Evolutionary conservation across 2,113 vertebrate species (phyloP), one percentile per base, ranked within the genome.

Genomic region (Saccopteryx leptura): DNA sequence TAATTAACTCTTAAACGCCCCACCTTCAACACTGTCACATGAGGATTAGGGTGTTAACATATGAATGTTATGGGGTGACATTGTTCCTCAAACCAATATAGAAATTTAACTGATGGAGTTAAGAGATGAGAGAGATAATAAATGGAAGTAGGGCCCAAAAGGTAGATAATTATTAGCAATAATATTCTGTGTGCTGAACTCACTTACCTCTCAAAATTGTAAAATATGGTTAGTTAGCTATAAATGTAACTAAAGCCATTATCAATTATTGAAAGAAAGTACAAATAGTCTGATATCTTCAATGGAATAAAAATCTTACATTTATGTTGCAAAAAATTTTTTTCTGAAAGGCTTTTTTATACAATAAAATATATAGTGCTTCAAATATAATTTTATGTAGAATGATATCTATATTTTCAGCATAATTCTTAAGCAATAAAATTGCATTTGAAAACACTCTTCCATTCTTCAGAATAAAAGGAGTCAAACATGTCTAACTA

Each of bases 141-240:
- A 21, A 9, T 56, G 24, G 61, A 61, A 63, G 8, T 63, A 88
- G 9, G 7, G 1, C 26, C 2, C 9, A 63, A 2, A n/a, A 1
- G 56, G 12, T 6, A 31, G 14, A 60, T 68, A 26, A 60, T 14
- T 24, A 9, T 26, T 58, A 66, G 4, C 17, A 71, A 68, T 0
- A 39, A 14, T 71, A 17, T 72, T 26, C 10, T 63, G 21, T 9
- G 24, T 78, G 2, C 7, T 58, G 4, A 1, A 1, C 0, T 0
- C 78, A 33, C 4, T 7, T 69, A 5, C 1, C 6, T 74, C 15
- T 78, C 13, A 83, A 33, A 52, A 60, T 33, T 54, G 14, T 58
- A 4, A 31, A 83, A 46, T 48, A 24, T 58, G 7, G 5, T 60
- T 52, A 82, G n/a, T 52, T 87, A 78, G 12, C 13, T 58, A 71